A percentile compares a stretch with the other conserved stretches of the same genome.
These are phyloP conservation scores for Torymus aiolomorphi DNA, from an alignment of 2,888 invertebrate species.

Conservation along the genomic window DNA sequence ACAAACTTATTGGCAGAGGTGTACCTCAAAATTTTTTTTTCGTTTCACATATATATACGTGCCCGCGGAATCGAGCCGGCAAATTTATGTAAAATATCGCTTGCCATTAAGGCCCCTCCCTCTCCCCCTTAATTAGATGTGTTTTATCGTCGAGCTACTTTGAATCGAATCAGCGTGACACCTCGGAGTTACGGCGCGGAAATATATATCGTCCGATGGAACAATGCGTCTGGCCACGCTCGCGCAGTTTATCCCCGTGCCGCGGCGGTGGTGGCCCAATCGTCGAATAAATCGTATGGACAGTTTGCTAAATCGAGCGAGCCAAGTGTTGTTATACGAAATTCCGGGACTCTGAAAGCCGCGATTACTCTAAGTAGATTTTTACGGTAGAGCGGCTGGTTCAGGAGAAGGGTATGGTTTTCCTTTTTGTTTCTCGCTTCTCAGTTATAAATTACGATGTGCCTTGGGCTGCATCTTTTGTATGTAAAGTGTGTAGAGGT, in stretches of 20 bases:
- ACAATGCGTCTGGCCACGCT: slow-evolving; percentile 41
- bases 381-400: slow-evolving; percentile 11
- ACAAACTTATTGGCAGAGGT: too few relatives aligned
- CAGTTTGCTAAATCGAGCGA: slow-evolving; percentile 40
- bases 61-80: too few relatives aligned
- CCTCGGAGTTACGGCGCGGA: slow-evolving; percentile 15
- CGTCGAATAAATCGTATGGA: slow-evolving; percentile 51
- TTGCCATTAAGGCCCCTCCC: slow-evolving; percentile 8
- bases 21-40: too few relatives aligned
- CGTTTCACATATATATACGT: too few relatives aligned
- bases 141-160: slow-evolving; percentile 40
- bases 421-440: not conserved
- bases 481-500: too few relatives aligned
- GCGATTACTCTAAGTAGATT: slow-evolving; percentile 30
- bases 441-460: slow-evolving; percentile 2
- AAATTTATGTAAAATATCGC: slow-evolving; percentile 26
- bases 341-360: slow-evolving; percentile 33
- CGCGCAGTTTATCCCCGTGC: too few relatives aligned
- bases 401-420: too few relatives aligned
- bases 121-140: slow-evolving; percentile 49
- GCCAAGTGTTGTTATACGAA: slow-evolving; percentile 19
- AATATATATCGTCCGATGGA: slow-evolving; percentile 28
- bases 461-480: too few relatives aligned
- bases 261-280: too few relatives aligned
- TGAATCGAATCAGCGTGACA: slow-evolving; percentile 45